Base-by-base conservation (phyloP, 1,140 invertebrate species). In the Fopius arisanus region DNA sequence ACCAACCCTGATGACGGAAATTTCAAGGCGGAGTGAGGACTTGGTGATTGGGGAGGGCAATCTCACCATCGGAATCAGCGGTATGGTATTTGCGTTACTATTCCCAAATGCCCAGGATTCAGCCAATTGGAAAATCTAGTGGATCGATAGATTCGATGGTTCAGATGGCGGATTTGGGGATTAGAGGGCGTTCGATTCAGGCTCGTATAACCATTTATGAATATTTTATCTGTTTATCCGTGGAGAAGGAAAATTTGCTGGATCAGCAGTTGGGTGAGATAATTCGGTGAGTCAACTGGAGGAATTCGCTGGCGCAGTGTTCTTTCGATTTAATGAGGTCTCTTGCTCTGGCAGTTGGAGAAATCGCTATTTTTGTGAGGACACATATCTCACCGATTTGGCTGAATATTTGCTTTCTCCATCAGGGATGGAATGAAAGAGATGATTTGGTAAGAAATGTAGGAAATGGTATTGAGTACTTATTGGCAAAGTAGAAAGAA, bases 11-110 rank as follows among this genome's bases (percentile, higher is more conserved):
- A 66, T 66, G 63, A 31, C 37, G 63, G 63, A 66, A 66, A 66
- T 40, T 16, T 14, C 59, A 23, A 21, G 59, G 59, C 14, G 2
- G 59, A 28, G 23, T 14, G 31, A 29, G 31, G 31, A 19, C 7
- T 16, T 31, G 7, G 12, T 16, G 16, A 63, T 2, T 12, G 19
- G 43, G 41, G 14, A 14, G 14, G 10, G 16, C 41, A 48, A n/a
- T 48, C 4, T 12, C 51, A 23, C 23, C 9, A 54, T 54, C 51
- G 51, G 51, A 54, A 54, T 54, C 51, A 54, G 51, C 14, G 19
- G 16, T 67, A 9, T 37, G 65, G 29, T 40, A 67, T 67, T 67
- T 67, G 29, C 65, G 65, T 12, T 67, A 67, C 9, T 37, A 37
- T 54, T 54, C 51, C 4, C 5, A 33, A 67, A 67, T 67, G 33